Evolutionary conservation across 2,113 vertebrate genomes (phyloP).

Genomic region (Scolopax mira): DNA sequence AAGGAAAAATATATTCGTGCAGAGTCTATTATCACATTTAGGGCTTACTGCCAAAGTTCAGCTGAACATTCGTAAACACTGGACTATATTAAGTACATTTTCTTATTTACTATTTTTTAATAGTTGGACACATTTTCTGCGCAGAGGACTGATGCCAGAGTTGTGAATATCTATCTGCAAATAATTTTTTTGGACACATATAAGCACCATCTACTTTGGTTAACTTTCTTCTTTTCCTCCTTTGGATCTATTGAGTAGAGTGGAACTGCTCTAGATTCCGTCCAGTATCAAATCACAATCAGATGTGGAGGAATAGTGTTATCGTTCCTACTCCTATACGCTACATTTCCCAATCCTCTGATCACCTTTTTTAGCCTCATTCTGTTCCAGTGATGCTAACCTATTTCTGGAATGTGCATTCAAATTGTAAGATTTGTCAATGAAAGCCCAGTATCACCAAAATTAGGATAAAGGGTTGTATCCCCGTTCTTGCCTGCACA

Average conservation of each 20-base stretch:
- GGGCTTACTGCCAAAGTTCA: slow-evolving; percentile 27
- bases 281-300: slow-evolving; percentile 10
- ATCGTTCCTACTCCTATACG: neutral
- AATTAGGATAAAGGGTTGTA: neutral
- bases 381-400: neutral
- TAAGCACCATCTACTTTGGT: neutral
- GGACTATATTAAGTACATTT: neutral
- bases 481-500: neutral
- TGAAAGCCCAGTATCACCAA: neutral
- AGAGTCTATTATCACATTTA: neutral
- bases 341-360: neutral
- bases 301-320: neutral
- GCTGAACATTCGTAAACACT: neutral
- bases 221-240: neutral
- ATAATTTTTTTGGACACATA: neutral
- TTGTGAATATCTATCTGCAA: neutral
- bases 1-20: neutral
- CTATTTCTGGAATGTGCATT: neutral
- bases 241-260: neutral
- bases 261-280: neutral
- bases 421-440: neutral
- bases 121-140: slow-evolving; percentile 1
- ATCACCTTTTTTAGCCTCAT: neutral
- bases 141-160: neutral
- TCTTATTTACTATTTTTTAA: slow-evolving; percentile 9